Evolutionary conservation across 2,797 vertebrate species (phyloP), one percentile per base, ranked within the genome.

Genomic region (Megalops cyprinoides): DNA sequence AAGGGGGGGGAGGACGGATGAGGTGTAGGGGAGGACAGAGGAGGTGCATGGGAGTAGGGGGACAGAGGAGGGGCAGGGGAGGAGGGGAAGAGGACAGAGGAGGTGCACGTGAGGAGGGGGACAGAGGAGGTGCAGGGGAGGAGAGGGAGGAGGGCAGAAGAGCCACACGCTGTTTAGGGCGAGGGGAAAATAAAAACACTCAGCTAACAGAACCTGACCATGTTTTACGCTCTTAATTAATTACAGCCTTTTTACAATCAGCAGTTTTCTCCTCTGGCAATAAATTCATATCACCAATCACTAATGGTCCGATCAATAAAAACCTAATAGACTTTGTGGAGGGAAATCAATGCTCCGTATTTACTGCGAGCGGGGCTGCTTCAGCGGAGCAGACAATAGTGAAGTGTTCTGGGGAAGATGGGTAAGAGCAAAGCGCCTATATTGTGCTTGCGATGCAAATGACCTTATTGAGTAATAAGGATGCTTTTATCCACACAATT

Each of bases 251-350:
- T 42, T 42, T 69, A 42, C 65, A 10, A 37, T 69, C 65, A 69
- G 65, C 65, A 69, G 15, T 42, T 69, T 42, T 28, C 65, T 15
- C 65, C 10, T 42, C 9, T 42, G 65, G 37, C 65, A 53, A 79
- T 79, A 65, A 67, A 69, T 79, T 79, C 77, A 69, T 69, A 69
- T 69, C 65, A 39, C 34, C 34, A 69, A 69, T 49, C 60, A 69
- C 58, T 65, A 69, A 67, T 49, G 44, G 46, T n/a, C 60, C 46
- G 77, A 69, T 79, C 77, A 37, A 79, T 79, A 69, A 48, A n/a
- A 18, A 49, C 65, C 23, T 79, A 69, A 79, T 69, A 53, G 77
- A 79, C 77, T 69, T 34, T 23, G 60, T 14, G 65, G 65, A 69
- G 18, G 65, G 65, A 42, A 42, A 69, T 69, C 65, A 18, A 69